Percentiles rank a stretch among this genome's conserved stretches.
Conservation (phyloP, 2,797 vertebrate genomes). For the Sciaenops ocellatus region DNA sequence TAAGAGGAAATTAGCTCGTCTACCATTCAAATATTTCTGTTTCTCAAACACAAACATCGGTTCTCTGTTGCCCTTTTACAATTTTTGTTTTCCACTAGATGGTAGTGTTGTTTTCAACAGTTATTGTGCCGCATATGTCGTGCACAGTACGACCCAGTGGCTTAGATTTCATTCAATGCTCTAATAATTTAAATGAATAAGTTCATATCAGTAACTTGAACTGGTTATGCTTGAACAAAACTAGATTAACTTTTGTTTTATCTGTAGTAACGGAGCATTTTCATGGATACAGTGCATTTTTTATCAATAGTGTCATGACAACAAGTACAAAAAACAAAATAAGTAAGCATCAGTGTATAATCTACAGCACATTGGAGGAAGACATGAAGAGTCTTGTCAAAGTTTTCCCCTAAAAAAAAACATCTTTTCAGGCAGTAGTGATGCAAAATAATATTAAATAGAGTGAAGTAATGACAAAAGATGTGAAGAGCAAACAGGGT, state of each 20-base stretch:
- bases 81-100: constrained; percentile 32
- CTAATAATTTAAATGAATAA: not conserved
- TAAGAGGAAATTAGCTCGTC: not conserved
- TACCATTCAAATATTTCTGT: not conserved
- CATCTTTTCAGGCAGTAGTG: not conserved
- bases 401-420: not conserved
- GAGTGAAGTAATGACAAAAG: not conserved
- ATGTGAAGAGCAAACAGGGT: constrained; percentile 30
- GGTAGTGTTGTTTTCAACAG: constrained; percentile 10
- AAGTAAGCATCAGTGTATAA: not conserved
- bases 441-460: not conserved
- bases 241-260: not conserved
- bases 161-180: not conserved
- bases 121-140: not conserved
- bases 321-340: not conserved
- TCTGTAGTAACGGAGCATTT: not conserved
- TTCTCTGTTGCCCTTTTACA: not conserved
- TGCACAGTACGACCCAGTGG: not conserved
- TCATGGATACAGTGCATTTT: not conserved
- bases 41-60: not conserved
- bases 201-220: not conserved
- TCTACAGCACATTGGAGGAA: not conserved
- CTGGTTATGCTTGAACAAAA: not conserved
- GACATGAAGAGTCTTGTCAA: not conserved
- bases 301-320: not conserved